Percentiles rank a stretch among this genome's conserved stretches.
These are phyloP conservation scores for Hyles vespertilio DNA, from an alignment of 1,140 invertebrate species.

Conservation along the genomic window DNA sequence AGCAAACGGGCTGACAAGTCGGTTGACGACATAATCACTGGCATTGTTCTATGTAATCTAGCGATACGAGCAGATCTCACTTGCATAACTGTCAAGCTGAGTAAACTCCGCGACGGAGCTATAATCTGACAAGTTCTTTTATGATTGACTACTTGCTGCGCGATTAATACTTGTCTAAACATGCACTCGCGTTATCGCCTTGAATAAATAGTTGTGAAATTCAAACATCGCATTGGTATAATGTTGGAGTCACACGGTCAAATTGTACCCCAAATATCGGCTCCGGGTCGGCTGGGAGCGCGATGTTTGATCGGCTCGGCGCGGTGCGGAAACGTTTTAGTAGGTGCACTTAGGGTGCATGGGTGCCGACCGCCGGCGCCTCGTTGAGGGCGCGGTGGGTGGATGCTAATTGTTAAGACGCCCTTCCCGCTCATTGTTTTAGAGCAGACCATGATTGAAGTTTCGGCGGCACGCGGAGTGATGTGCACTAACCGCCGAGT, in stretches of 20 bases:
- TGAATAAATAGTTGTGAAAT: conserved; percentile 49
- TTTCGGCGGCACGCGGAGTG: conserved; percentile 60
- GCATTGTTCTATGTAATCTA: conserved; percentile 66
- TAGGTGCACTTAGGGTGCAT: conserved; percentile 54
- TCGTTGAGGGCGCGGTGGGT: conserved; percentile 56
- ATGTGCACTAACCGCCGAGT: conserved; percentile 60
- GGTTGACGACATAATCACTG: conserved; percentile 64
- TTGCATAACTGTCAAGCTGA: conserved; percentile 63
- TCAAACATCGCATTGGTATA: conserved; percentile 35
- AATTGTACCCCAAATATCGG: conserved; percentile 26
- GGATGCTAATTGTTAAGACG: conserved; percentile 69
- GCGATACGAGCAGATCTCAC: conserved; percentile 54
- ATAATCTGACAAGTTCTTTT: conserved; percentile 58
- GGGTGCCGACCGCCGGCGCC: conserved; percentile 39
- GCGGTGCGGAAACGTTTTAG: conserved; percentile 46
- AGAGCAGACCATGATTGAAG: conserved; percentile 73
- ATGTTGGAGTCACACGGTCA: conserved; percentile 27
- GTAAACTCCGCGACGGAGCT: conserved; percentile 45
- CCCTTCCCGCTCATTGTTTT: conserved; percentile 74
- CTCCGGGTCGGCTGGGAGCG: conserved; percentile 10
- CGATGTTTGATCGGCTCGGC: conserved; percentile 30
- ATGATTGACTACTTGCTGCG: conserved; percentile 49
- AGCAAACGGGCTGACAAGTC: conserved; percentile 47
- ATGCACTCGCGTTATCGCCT: conserved; percentile 39
- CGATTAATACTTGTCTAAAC: conserved; percentile 47